Evolutionary conservation across 1,140 invertebrate species (phyloP).

Genomic region (Stenopsyche tienmushanensis): DNA sequence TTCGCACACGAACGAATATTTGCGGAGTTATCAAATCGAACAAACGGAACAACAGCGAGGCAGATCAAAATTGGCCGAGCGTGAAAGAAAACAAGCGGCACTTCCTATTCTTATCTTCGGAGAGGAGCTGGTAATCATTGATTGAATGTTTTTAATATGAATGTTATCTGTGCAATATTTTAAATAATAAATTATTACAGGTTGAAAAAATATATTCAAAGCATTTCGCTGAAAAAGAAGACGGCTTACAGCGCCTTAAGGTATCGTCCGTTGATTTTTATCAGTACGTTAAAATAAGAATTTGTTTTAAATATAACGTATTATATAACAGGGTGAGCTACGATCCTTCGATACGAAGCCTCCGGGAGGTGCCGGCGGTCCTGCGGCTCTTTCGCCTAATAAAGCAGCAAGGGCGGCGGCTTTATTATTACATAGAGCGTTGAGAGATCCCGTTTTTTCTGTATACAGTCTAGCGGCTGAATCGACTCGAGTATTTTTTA

Average conservation of each 20-base stretch:
- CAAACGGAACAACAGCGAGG: conserved; percentile 54
- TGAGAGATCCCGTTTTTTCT: conserved; percentile 83
- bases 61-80: conserved; percentile 75
- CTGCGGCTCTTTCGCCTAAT: conserved; percentile 54
- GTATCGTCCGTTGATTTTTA: conserved; percentile 22
- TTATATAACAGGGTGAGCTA: conserved; percentile 64
- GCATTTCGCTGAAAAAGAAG: conserved; percentile 89
- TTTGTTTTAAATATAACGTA: no score
- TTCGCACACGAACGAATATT: conserved; percentile 77
- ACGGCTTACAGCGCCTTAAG: conserved; percentile 65
- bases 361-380: conserved; percentile 49
- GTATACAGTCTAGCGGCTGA: conserved; percentile 80
- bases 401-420: conserved; percentile 78
- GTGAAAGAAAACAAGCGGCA: conserved; percentile 87
- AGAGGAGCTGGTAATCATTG: conserved; percentile 68
- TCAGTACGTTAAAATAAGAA: no score
- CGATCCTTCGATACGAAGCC: conserved; percentile 54
- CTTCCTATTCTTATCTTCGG: conserved; percentile 89
- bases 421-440: conserved; percentile 71
- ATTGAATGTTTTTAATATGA: not conserved
- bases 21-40: conserved; percentile 67
- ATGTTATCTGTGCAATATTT: not conserved
- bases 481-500: conserved; percentile 74
- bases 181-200: conserved; percentile 51
- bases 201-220: conserved; percentile 93